These are phyloP conservation scores for Probaryconus sp. DNA, from an alignment of 1,140 invertebrate genomes.

Conservation along the genomic window DNA sequence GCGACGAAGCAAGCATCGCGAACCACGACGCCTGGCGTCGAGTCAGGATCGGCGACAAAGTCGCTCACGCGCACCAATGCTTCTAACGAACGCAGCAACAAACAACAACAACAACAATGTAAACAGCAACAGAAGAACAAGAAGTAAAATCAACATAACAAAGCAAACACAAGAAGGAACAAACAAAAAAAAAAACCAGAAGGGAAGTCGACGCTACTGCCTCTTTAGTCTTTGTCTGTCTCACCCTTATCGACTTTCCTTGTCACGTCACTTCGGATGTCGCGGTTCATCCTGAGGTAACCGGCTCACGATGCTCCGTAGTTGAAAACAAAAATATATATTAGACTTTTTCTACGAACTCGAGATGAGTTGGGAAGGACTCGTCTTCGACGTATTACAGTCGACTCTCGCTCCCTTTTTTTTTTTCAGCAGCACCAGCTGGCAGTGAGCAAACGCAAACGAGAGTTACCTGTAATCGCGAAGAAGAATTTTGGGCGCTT, in stretches of 20 bases:
- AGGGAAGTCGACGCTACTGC: conserved; percentile 54
- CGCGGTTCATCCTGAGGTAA: conserved; percentile 4
- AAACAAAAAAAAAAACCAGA: conserved; percentile 1
- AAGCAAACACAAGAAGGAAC: conserved; percentile 1
- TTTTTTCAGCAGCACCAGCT: too few species aligned
- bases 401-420: neutral
- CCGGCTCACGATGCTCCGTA: conserved; percentile 26
- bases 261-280: neutral
- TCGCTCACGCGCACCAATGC: conserved; percentile 66
- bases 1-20: conserved; percentile 40
- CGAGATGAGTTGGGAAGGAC: conserved; percentile 18
- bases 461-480: neutral
- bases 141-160: too few species aligned
- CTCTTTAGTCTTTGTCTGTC: conserved; percentile 49
- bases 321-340: too few species aligned
- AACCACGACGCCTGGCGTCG: conserved; percentile 61
- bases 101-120: conserved; percentile 1
- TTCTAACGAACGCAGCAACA: conserved; percentile 60
- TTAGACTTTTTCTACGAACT: conserved; percentile 44
- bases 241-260: conserved; percentile 27
- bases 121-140: neutral
- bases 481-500: conserved; percentile 16
- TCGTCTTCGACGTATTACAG: neutral
- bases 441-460: neutral
- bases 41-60: conserved; percentile 65